phyloP scores from a whole-genome alignment of 2,888 invertebrate species.

The Luffia ferchaultella region DNA sequence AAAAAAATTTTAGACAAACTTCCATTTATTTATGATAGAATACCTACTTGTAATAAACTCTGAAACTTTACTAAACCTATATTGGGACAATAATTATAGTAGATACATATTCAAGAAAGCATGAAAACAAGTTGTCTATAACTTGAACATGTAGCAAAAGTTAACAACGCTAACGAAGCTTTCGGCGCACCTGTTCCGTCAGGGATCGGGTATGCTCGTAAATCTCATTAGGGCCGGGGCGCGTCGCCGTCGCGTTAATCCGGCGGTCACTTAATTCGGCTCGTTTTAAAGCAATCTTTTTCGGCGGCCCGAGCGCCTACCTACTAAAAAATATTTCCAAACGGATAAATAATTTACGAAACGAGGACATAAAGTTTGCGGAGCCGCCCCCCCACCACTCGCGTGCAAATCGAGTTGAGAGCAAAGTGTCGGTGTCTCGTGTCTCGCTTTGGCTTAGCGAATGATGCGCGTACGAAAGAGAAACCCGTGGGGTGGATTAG shows the following conservation, averaged over 20 bases:
- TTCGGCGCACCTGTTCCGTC: neutral
- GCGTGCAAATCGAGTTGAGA: slow-evolving; percentile 63
- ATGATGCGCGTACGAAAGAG: slow-evolving; percentile 23
- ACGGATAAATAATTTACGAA: slow-evolving; percentile 64
- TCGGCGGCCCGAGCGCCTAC: slow-evolving; percentile 40
- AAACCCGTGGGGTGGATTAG: slow-evolving; percentile 22
- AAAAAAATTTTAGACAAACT: too few relatives aligned
- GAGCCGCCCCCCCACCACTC: slow-evolving; percentile 43
- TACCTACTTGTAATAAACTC: too few relatives aligned
- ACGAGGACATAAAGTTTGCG: slow-evolving; percentile 64
- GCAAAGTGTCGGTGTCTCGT: slow-evolving; percentile 51
- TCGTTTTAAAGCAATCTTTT: slow-evolving; percentile 54
- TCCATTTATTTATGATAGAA: too few relatives aligned
- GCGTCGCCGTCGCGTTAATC: slow-evolving; percentile 27
- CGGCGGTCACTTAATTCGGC: slow-evolving; percentile 49
- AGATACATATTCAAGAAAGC: neutral
- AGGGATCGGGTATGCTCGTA: slow-evolving; percentile 13
- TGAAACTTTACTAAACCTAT: too few relatives aligned
- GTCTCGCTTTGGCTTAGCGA: slow-evolving; percentile 39
- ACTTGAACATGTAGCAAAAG: neutral
- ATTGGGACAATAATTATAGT: neutral
- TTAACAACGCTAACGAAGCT: neutral
- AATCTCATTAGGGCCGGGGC: slow-evolving; percentile 28
- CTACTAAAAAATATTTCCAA: slow-evolving; percentile 62
- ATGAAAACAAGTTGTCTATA: neutral